phyloP scores from a whole-genome alignment of 2,797 vertebrate genomes.

The Hybognathus amarus region DNA sequence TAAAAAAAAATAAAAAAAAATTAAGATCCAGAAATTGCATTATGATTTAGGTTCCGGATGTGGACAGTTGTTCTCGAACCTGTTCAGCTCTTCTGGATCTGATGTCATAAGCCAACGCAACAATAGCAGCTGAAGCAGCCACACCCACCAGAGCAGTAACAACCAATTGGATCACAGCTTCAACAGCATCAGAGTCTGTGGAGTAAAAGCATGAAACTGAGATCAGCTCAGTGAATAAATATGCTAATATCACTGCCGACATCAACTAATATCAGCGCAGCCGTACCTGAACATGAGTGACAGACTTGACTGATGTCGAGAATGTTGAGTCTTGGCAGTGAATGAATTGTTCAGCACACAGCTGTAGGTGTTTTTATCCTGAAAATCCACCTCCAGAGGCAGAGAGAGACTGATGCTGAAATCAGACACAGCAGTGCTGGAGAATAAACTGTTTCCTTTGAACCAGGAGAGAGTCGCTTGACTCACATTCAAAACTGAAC shows the following conservation, averaged over 20 bases:
- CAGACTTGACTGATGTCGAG: not conserved
- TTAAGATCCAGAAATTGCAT: not conserved
- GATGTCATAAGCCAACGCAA: not conserved
- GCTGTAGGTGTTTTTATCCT: not conserved
- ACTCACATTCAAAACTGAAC: not conserved
- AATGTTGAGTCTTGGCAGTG: not conserved
- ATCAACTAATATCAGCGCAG: not conserved
- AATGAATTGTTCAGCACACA: not conserved
- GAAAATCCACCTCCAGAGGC: not conserved
- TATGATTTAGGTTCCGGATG: not conserved
- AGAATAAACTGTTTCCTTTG: not conserved
- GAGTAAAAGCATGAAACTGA: not conserved
- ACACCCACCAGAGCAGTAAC: not conserved
- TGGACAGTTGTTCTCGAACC: not conserved
- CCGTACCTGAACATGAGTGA: not conserved
- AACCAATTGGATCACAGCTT: not conserved
- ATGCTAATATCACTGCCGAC: not conserved
- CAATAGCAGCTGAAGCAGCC: not conserved
- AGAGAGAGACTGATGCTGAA: not conserved
- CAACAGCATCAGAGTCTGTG: not conserved
- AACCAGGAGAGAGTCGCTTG: not conserved
- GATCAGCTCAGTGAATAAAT: not conserved
- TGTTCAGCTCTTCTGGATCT: slow-evolving; percentile 2
- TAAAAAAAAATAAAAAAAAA: not conserved
- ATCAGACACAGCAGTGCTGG: not conserved